Percentiles rank a stretch among this genome's conserved stretches.
phyloP scores from a whole-genome alignment of 1,140 invertebrate genomes.

The Megathymus violae region DNA sequence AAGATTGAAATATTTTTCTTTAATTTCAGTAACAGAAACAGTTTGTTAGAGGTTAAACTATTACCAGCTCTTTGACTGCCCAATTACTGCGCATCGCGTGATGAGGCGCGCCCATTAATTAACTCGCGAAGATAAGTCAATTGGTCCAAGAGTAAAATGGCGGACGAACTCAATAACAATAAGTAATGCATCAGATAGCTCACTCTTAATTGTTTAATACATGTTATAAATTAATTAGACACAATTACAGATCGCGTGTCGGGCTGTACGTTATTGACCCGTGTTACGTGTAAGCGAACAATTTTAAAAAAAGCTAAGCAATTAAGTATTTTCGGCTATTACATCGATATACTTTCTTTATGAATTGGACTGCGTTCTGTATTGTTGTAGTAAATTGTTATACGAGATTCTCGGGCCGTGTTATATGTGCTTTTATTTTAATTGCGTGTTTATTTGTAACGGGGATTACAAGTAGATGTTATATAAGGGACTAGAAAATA shows the following conservation, averaged over 20 bases:
- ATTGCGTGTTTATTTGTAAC: too few relatives aligned
- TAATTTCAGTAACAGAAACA: neutral
- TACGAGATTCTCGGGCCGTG: slow-evolving; percentile 1
- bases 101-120: slow-evolving; percentile 70
- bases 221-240: slow-evolving; percentile 83
- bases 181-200: slow-evolving; percentile 75
- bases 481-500: too few relatives aligned
- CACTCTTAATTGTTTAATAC: slow-evolving; percentile 81
- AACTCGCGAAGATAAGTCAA: slow-evolving; percentile 79
- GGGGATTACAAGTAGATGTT: too few relatives aligned
- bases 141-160: slow-evolving; percentile 60
- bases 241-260: slow-evolving; percentile 77
- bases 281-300: slow-evolving; percentile 61
- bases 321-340: slow-evolving; percentile 63
- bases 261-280: slow-evolving; percentile 62
- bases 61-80: slow-evolving; percentile 22
- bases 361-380: slow-evolving; percentile 44
- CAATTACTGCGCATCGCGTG: slow-evolving; percentile 71
- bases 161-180: slow-evolving; percentile 71
- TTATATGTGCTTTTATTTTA: slow-evolving; percentile 6
- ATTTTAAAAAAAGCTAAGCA: slow-evolving; percentile 58
- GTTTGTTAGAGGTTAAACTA: slow-evolving; percentile 33
- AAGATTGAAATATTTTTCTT: neutral
- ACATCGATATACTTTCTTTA: slow-evolving; percentile 47
- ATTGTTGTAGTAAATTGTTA: slow-evolving; percentile 24